Evolutionary conservation across 2,888 invertebrate genomes (phyloP).

Genomic region (Chymomyza procnemis): DNA sequence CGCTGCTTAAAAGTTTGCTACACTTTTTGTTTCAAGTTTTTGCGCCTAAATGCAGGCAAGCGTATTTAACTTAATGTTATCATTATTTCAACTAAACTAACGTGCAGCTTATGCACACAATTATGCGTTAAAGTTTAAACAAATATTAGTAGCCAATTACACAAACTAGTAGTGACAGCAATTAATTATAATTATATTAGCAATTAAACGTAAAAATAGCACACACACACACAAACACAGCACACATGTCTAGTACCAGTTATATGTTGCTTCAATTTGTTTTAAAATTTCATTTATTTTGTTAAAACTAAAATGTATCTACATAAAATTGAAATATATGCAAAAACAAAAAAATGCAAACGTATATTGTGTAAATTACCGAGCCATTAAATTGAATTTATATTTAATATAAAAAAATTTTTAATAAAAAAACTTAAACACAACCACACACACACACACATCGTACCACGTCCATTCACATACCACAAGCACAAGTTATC

Average conservation of each 20-base stretch:
- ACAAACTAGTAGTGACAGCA: slow-evolving; percentile 33
- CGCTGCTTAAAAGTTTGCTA: not conserved
- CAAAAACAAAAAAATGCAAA: slow-evolving; percentile 40
- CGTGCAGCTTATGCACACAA: slow-evolving; percentile 58
- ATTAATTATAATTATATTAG: slow-evolving; percentile 47
- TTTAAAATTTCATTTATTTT: slow-evolving; percentile 26
- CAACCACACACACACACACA: slow-evolving; percentile 42
- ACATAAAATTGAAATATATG: slow-evolving; percentile 52
- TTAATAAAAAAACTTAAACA: no score
- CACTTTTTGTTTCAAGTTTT: not conserved
- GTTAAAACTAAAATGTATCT: slow-evolving; percentile 21
- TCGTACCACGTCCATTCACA: slow-evolving; percentile 51
- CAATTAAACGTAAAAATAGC: slow-evolving; percentile 24
- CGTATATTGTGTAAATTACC: slow-evolving; percentile 74
- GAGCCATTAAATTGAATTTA: slow-evolving; percentile 79
- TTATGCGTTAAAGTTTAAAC: slow-evolving; percentile 61
- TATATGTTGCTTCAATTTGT: slow-evolving; percentile 43
- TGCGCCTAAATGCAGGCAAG: not conserved
- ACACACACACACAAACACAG: slow-evolving; percentile 3
- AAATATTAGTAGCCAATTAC: slow-evolving; percentile 61
- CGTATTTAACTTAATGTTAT: slow-evolving; percentile 3
- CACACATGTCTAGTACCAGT: not conserved
- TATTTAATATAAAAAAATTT: slow-evolving; percentile 55
- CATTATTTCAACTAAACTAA: slow-evolving; percentile 35
- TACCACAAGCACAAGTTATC: slow-evolving; percentile 41